Conservation (phyloP, 1,140 invertebrate species). For the Ceratina japonica region DNA sequence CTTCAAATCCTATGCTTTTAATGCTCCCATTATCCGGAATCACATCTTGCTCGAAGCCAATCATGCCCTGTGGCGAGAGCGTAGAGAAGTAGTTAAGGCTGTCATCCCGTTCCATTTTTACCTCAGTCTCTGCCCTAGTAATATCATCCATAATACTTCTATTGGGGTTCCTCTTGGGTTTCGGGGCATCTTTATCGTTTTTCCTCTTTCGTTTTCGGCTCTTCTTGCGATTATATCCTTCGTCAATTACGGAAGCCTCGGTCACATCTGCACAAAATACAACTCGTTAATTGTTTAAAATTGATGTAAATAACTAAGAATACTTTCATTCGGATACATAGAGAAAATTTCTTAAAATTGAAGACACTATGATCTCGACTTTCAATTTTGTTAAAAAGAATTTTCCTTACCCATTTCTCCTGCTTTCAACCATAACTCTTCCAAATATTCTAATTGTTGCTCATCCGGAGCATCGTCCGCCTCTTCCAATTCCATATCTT, state of each 20-base stretch:
- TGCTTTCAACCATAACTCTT: constrained; percentile 91
- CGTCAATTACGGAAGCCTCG: constrained; percentile 80
- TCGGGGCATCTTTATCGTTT: constrained; percentile 48
- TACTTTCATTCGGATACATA: too few species aligned
- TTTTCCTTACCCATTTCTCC: constrained; percentile 86
- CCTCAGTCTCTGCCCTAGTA: constrained; percentile 29
- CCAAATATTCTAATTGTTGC: constrained; percentile 86
- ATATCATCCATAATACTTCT: constrained; percentile 26
- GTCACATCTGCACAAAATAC: constrained; percentile 74
- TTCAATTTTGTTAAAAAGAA: not conserved
- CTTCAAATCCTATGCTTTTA: constrained; percentile 20
- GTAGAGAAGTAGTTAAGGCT: not conserved
- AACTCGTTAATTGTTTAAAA: not conserved
- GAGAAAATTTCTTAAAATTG: too few species aligned
- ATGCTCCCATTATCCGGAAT: constrained; percentile 3
- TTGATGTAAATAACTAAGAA: too few species aligned
- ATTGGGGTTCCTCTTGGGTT: constrained; percentile 43
- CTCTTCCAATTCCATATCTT: constrained; percentile 78
- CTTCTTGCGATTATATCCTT: constrained; percentile 79
- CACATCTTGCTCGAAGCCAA: constrained; percentile 15
- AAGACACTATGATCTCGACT: too few species aligned
- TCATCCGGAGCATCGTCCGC: constrained; percentile 83
- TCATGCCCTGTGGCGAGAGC: constrained; percentile 7
- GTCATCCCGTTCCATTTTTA: constrained; percentile 42
- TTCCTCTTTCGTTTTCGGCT: constrained; percentile 74